Evolutionary conservation across 2,113 vertebrate genomes (phyloP).

Genomic region (Raja brachyura): DNA sequence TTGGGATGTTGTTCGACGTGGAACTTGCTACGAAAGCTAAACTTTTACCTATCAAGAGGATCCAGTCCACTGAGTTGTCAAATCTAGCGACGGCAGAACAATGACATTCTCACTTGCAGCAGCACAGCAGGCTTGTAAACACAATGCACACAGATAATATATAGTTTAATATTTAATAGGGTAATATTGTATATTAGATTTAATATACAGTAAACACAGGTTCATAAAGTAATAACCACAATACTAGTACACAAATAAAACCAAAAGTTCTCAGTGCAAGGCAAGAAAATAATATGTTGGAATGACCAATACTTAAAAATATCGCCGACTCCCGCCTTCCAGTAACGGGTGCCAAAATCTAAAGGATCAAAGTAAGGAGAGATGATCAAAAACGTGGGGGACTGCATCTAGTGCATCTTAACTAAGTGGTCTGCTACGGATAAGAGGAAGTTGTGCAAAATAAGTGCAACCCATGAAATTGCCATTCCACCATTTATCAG

Average conservation of each 20-base stretch:
- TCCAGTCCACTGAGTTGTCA: no score
- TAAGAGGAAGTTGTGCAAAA: not conserved
- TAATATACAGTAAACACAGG: no score
- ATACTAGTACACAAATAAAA: no score
- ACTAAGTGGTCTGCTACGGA: not conserved
- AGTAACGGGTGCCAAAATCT: not conserved
- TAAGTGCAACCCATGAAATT: not conserved
- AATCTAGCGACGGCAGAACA: no score
- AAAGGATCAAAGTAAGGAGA: not conserved
- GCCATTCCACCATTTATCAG: not conserved
- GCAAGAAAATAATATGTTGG: not conserved
- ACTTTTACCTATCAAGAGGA: not conserved
- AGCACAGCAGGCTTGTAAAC: no score
- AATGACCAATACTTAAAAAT: not conserved
- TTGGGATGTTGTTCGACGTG: not conserved
- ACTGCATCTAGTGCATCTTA: not conserved
- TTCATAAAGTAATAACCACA: no score
- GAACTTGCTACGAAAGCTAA: not conserved
- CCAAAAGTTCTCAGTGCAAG: not conserved
- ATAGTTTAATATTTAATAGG: no score
- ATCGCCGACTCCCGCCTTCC: not conserved
- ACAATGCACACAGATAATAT: no score
- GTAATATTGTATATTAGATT: no score
- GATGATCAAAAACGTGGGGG: not conserved
- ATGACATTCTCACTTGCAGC: no score